Evolutionary conservation across 2,888 invertebrate species (phyloP).

Genomic region (Fragum sueziense): DNA sequence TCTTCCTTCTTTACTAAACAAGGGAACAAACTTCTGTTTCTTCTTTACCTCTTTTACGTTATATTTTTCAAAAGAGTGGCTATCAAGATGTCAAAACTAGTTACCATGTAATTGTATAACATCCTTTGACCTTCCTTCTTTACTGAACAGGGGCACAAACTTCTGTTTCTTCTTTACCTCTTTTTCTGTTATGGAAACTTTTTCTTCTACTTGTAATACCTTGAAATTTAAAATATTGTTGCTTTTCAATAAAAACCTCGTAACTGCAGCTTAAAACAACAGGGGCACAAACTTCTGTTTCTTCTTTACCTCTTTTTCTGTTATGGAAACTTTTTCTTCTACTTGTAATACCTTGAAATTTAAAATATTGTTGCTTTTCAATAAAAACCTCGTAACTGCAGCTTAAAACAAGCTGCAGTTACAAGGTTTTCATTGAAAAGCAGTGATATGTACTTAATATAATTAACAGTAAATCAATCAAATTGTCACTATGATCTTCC

Average conservation of each 20-base stretch:
- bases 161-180: conserved; percentile 84
- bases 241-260: too few species aligned
- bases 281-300: conserved; percentile 89
- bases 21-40: conserved; percentile 88
- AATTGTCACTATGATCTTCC: too few species aligned
- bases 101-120: conserved; percentile 83
- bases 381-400: too few species aligned
- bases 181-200: conserved; percentile 4
- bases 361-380: background rate
- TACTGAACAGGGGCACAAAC: conserved; percentile 89
- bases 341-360: background rate
- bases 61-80: too few species aligned
- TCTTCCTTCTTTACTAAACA: conserved; percentile 89
- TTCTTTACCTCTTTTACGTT: too few species aligned
- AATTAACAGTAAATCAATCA: too few species aligned
- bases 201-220: background rate
- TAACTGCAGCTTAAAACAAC: conserved; percentile 86
- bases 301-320: conserved; percentile 61
- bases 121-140: conserved; percentile 86
- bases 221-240: background rate
- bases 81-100: too few species aligned
- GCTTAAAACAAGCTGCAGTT: too few species aligned
- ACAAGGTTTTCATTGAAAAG: too few species aligned
- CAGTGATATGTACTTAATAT: too few species aligned
- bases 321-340: background rate